Evolutionary conservation across 2,888 invertebrate species (phyloP), one percentile per base, ranked within the genome.

Genomic region (Agonum fuliginosum): DNA sequence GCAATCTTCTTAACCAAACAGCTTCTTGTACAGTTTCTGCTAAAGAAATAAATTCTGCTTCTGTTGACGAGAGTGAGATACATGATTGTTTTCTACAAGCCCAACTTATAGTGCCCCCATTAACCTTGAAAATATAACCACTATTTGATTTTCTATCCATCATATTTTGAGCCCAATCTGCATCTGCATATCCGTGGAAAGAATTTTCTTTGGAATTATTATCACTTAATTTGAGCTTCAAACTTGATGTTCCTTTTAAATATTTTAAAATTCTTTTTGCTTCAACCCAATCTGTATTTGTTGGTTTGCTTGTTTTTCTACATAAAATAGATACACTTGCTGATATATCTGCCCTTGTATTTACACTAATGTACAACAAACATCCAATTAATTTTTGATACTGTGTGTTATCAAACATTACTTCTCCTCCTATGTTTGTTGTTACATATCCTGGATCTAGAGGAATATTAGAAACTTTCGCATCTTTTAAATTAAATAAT

Each of bases 131-230:
- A 19, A 84, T 3, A 48, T 81, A 82, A 8, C 84, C 84, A 51
- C 81, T 84, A 72, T 82, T 83, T 5, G 83, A 85, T 72, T 83
- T 84, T 48, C 84, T 43, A 43, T 81, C 81, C 3, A 10, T 24
- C 41, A 78, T 78, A 67, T 84, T 80, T 46, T 84, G 82, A 6
- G 83, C 84, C 84, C 83, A 84, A 80, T 82, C 82, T 37, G 84
- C 84, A 78, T 85, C 85, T 83, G 81, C 82, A 79, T 82, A 84
- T 37, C 80, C 82, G 27, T 76, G 19, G 2, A 80, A 37, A 22
- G n/a, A 12, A 41, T 8, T 70, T 46, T 46, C 19, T 2, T 14
- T 17, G 2, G 14, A 20, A 67, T 12, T 43, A 72, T 41, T 78
- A 17, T 8, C 79, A 69, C 74, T 48, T 72, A 19, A 78, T 34